Percentiles rank a stretch among this genome's conserved stretches.
These are phyloP conservation scores for Drosophila diplacantha DNA, from an alignment of 2,888 invertebrate species.

Conservation along the genomic window DNA sequence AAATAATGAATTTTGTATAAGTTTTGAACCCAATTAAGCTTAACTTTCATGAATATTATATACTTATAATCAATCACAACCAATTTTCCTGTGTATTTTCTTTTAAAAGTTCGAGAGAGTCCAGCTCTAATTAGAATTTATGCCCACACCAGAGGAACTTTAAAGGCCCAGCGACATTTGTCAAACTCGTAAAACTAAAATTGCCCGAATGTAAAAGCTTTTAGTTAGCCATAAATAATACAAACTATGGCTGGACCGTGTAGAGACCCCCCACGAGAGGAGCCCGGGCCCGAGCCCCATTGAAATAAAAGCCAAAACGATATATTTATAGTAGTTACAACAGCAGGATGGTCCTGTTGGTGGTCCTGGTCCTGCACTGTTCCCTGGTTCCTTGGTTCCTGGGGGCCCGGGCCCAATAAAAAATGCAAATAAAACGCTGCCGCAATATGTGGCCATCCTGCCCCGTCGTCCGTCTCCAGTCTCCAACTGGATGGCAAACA, in stretches of 20 bases:
- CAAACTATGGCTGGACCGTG: constrained; percentile 55
- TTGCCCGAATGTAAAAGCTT: constrained; percentile 63
- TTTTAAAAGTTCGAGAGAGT: constrained; percentile 41
- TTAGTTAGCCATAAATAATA: constrained; percentile 67
- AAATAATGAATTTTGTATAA: too few relatives aligned
- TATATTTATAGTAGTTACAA: constrained; percentile 60
- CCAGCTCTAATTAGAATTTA: constrained; percentile 68
- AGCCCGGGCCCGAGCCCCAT: constrained; percentile 21
- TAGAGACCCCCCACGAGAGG: constrained; percentile 10
- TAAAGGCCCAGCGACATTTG: constrained; percentile 42
- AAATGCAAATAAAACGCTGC: constrained; percentile 47
- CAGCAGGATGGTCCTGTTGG: constrained; percentile 13
- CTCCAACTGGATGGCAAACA: constrained; percentile 23
- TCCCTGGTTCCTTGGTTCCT: background rate
- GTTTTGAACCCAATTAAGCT: too few relatives aligned
- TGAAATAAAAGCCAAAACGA: constrained; percentile 52
- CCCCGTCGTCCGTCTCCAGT: background rate
- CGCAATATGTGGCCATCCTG: constrained; percentile 40
- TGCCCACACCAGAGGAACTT: constrained; percentile 52
- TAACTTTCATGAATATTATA: too few relatives aligned
- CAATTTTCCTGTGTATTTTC: constrained; percentile 16
- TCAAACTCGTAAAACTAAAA: constrained; percentile 60
- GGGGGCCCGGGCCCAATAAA: constrained; percentile 36
- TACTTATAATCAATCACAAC: background rate
- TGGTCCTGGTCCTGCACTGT: constrained; percentile 6